These are phyloP conservation scores for Microchrysa polita DNA, from an alignment of 2,888 invertebrate genomes.

Conservation along the genomic window DNA sequence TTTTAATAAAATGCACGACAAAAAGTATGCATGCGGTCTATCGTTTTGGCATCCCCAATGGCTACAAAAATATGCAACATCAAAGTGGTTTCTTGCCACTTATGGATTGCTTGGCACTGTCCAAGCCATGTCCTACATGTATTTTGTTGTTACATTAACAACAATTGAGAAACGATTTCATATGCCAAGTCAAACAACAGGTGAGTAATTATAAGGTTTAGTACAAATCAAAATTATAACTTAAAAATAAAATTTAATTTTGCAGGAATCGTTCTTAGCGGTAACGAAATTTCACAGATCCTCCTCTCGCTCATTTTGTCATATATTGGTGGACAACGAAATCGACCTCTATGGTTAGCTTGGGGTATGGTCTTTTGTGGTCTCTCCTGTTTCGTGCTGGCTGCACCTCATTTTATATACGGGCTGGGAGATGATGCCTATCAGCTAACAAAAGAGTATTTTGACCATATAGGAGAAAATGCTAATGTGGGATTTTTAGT, in stretches of 20 bases:
- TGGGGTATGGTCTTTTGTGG: slow-evolving; percentile 72
- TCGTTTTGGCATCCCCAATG: slow-evolving; percentile 69
- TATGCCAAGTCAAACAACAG: slow-evolving; percentile 74
- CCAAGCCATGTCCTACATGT: slow-evolving; percentile 73
- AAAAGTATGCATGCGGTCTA: slow-evolving; percentile 66
- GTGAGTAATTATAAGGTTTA: no score
- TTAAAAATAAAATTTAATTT: not conserved
- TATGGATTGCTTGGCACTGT: slow-evolving; percentile 73
- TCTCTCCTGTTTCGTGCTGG: slow-evolving; percentile 70
- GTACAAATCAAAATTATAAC: no score
- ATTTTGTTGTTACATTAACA: slow-evolving; percentile 72
- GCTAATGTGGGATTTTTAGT: not conserved
- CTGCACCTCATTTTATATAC: slow-evolving; percentile 71
- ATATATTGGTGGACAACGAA: slow-evolving; percentile 73
- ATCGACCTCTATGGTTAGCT: slow-evolving; percentile 74
- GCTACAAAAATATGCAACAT: slow-evolving; percentile 69
- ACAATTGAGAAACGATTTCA: slow-evolving; percentile 75
- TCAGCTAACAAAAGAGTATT: slow-evolving; percentile 62
- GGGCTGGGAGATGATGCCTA: slow-evolving; percentile 68
- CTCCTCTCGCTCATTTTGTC: slow-evolving; percentile 70
- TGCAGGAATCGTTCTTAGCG: slow-evolving; percentile 73
- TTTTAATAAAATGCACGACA: slow-evolving; percentile 48
- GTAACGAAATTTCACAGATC: slow-evolving; percentile 77
- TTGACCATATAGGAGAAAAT: slow-evolving; percentile 50
- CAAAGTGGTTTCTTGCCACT: slow-evolving; percentile 69